Evolutionary conservation across 1,140 invertebrate species (phyloP).

Genomic region (Macrosteles quadrilineatus): DNA sequence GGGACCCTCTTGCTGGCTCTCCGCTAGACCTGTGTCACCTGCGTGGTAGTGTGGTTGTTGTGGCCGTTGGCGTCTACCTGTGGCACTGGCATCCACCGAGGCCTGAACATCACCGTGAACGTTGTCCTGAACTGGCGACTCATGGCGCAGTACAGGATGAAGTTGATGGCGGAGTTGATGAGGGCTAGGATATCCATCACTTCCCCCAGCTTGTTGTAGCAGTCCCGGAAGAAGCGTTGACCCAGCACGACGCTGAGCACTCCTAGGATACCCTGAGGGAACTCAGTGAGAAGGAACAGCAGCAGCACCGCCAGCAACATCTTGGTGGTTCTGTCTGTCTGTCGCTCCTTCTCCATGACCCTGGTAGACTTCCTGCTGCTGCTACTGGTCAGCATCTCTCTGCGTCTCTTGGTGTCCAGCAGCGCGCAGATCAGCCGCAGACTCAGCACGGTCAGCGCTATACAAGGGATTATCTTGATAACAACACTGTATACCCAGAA

Average conservation of each 20-base stretch:
- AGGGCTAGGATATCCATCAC: slow-evolving; percentile 94
- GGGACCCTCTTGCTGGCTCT: slow-evolving; percentile 39
- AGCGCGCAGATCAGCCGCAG: slow-evolving; percentile 75
- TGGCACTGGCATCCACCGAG: slow-evolving; percentile 59
- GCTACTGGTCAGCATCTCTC: slow-evolving; percentile 61
- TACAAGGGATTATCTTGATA: slow-evolving; percentile 82
- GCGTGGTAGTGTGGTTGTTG: slow-evolving; percentile 56
- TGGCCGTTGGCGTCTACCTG: slow-evolving; percentile 54
- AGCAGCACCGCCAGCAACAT: slow-evolving; percentile 92
- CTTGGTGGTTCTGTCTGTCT: slow-evolving; percentile 85
- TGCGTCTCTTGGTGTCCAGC: slow-evolving; percentile 69
- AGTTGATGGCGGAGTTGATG: slow-evolving; percentile 96
- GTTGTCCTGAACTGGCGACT: slow-evolving; percentile 92
- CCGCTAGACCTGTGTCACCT: slow-evolving; percentile 61
- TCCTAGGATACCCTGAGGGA: slow-evolving; percentile 84
- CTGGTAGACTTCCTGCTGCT: slow-evolving; percentile 49
- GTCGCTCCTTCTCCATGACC: slow-evolving; percentile 63
- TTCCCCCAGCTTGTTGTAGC: slow-evolving; percentile 69
- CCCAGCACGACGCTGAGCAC: slow-evolving; percentile 72
- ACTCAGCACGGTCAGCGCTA: slow-evolving; percentile 79
- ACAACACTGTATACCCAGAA: slow-evolving; percentile 86
- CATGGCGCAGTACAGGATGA: slow-evolving; percentile 98
- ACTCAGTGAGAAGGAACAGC: slow-evolving; percentile 83
- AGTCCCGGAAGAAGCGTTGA: slow-evolving; percentile 70
- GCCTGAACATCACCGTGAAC: slow-evolving; percentile 72